Percentiles rank a stretch among this genome's conserved stretches.
phyloP scores from a whole-genome alignment of 2,113 vertebrate genomes.

The Amphiprion ocellaris region DNA sequence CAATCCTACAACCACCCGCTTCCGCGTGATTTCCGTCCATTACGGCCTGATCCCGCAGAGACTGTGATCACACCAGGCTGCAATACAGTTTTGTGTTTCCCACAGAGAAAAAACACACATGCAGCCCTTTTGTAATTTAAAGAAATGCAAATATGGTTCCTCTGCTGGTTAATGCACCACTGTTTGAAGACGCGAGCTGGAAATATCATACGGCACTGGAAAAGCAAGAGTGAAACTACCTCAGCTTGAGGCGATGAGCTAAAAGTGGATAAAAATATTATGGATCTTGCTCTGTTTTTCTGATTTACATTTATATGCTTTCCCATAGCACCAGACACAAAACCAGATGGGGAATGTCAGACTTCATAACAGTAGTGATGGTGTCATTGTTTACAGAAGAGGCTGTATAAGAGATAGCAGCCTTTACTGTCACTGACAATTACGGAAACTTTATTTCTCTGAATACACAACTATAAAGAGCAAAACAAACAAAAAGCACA shows the following conservation, averaged over 20 bases:
- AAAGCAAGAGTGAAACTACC: slow-evolving; percentile 4
- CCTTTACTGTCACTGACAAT: slow-evolving; percentile 19
- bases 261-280: slow-evolving; percentile 10
- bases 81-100: slow-evolving; percentile 5
- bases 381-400: slow-evolving; percentile 1
- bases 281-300: background rate
- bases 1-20: slow-evolving; percentile 45
- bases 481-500: background rate
- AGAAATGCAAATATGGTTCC: slow-evolving; percentile 19
- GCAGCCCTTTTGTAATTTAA: slow-evolving; percentile 1
- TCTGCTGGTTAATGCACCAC: slow-evolving; percentile 17
- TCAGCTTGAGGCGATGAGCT: background rate
- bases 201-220: background rate
- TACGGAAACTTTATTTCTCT: background rate
- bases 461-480: background rate
- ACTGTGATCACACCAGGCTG: slow-evolving; percentile 21
- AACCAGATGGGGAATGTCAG: slow-evolving; percentile 18
- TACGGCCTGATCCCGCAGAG: slow-evolving; percentile 12
- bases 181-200: slow-evolving; percentile 7
- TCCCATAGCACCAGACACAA: background rate
- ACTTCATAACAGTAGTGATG: background rate
- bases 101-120: slow-evolving; percentile 12
- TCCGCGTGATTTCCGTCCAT: slow-evolving; percentile 48
- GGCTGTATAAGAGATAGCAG: background rate
- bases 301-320: slow-evolving; percentile 13